Evolutionary conservation across 1,140 invertebrate genomes (phyloP).

Genomic region (Drosophila hydei): DNA sequence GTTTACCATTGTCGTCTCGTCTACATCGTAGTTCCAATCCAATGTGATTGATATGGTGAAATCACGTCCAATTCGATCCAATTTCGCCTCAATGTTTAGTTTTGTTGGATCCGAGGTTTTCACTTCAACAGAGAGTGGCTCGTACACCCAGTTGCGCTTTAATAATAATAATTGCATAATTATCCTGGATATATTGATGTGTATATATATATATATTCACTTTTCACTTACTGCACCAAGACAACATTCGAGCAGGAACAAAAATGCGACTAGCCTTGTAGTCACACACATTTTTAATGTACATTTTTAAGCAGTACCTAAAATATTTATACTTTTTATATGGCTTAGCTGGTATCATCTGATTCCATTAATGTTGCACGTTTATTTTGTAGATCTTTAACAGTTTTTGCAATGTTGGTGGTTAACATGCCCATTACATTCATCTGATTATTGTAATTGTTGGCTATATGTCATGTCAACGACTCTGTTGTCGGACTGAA

Average conservation of each 20-base stretch:
- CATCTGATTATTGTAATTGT: not conserved
- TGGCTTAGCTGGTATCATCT: not conserved
- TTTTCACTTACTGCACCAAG: conserved; percentile 26
- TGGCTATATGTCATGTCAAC: not conserved
- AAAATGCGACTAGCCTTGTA: conserved; percentile 7
- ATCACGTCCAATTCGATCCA: conserved; percentile 34
- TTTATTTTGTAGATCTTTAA: not conserved
- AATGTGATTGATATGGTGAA: conserved; percentile 13
- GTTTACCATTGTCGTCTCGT: conserved; percentile 40
- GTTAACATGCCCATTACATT: not conserved
- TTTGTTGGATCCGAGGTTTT: conserved; percentile 29
- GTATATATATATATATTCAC: too few species aligned
- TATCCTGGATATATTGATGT: too few species aligned
- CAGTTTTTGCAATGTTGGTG: not conserved
- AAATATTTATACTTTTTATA: not conserved
- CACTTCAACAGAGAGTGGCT: conserved; percentile 29
- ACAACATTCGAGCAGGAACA: conserved; percentile 1
- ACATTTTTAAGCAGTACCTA: not conserved
- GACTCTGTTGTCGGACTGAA: too few species aligned
- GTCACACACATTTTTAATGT: not conserved
- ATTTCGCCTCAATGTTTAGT: not conserved
- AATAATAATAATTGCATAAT: too few species aligned
- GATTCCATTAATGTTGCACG: not conserved
- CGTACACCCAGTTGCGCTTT: conserved; percentile 64
- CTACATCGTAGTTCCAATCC: conserved; percentile 26